A percentile compares a stretch with the other conserved stretches of the same genome.
Conservation (phyloP, 2,113 vertebrate species). For the Siniperca knerii region DNA sequence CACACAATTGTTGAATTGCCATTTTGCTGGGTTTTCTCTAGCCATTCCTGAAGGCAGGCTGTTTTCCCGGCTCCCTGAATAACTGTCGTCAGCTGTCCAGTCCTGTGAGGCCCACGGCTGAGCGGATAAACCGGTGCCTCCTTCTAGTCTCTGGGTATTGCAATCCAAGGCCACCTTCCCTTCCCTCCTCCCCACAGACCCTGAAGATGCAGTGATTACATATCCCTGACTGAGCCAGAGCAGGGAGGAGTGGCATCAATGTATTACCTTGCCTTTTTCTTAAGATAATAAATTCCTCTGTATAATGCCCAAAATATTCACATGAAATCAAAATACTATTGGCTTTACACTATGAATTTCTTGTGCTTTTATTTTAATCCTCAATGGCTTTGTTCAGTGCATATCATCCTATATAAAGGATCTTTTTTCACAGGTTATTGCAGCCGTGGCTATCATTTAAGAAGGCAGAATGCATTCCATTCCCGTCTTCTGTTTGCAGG, state of each 20-base stretch:
- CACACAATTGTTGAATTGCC: conserved; percentile 45
- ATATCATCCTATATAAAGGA: conserved; percentile 9
- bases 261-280: conserved; percentile 36
- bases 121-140: conserved; percentile 65
- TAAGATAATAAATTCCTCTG: conserved; percentile 36
- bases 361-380: conserved; percentile 43
- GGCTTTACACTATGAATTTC: conserved; percentile 11
- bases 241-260: conserved; percentile 24
- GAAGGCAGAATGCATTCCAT: conserved; percentile 39
- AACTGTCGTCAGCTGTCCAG: conserved; percentile 65
- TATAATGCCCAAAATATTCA: conserved; percentile 16
- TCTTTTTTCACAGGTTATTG: conserved; percentile 32
- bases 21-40: conserved; percentile 53
- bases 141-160: conserved; percentile 69
- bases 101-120: conserved; percentile 65
- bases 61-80: conserved; percentile 55
- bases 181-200: conserved; percentile 34
- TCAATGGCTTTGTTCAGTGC: not conserved
- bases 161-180: conserved; percentile 64
- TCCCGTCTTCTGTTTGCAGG: conserved; percentile 58
- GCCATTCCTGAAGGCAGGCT: conserved; percentile 22
- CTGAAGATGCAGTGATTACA: conserved; percentile 75
- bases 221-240: conserved; percentile 55
- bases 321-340: conserved; percentile 31
- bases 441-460: conserved; percentile 40